Evolutionary conservation across 2,888 invertebrate genomes (phyloP), one percentile per base, ranked within the genome.

Genomic region (Mystacides longicornis): DNA sequence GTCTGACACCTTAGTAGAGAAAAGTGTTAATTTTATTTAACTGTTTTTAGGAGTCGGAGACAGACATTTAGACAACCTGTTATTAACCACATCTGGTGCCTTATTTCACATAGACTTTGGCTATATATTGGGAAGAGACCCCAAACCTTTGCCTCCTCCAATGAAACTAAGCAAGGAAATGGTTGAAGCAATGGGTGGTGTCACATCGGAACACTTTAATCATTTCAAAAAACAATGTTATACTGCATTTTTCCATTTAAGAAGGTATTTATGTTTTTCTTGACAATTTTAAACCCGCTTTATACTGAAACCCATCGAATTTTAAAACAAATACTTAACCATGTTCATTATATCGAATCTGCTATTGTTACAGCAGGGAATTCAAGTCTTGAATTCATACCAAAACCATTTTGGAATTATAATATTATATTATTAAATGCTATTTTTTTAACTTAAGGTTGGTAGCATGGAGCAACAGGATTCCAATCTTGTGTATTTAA

Each of bases 131-230:
- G 99, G 97, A 0, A 81, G 97, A 46, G 99, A 99, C 77, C 99
- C 99, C 2, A 99, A 99, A 73, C 97, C 97, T 1, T 81, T 98
- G 69, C 98, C 98, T 1, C 97, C 99, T 11, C 97, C 98, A 4
- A 99, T 99, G 96, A 98, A 97, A 73, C 80, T 99, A 43, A 96
- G 94, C 71, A 91, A 90, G 71, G 98, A 99, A 78, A 99, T 99
- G 98, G 94, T 99, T 19, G 97, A 98, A 67, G 96, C 93, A 1
- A 93, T 94, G 93, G 94, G 94, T 1, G 93, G 94, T 0, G 81
- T 89, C 0, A 85, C 86, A 68, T 87, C 93, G 0, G 96, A 97
- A 58, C 89, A 92, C 67, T 98, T 95, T 74, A 89, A 93, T 64
- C 89, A 93, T 70, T 99, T 99, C 74, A 78, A 89, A 57, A 94